Percentiles rank a stretch among this genome's conserved stretches.
phyloP scores from a whole-genome alignment of 2,797 vertebrate genomes.

The Sebastes taczanowskii region DNA sequence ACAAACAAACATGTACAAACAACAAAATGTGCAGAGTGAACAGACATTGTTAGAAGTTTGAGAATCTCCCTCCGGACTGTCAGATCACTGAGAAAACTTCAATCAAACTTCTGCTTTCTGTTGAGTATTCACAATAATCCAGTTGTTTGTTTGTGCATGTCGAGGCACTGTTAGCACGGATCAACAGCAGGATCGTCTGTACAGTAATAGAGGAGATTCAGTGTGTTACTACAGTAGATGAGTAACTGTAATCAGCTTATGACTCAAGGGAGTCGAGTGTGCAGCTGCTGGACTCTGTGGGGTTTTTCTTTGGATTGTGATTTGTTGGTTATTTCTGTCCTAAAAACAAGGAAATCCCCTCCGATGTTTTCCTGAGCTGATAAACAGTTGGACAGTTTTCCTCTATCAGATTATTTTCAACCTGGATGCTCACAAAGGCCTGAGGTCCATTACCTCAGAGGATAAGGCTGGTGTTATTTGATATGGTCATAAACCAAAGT shows the following conservation, averaged over 20 bases:
- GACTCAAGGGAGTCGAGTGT: neutral
- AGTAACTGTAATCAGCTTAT: conserved; percentile 39
- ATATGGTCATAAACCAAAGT: neutral
- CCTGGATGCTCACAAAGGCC: neutral
- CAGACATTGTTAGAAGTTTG: neutral
- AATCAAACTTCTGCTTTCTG: neutral
- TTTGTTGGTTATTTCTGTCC: neutral
- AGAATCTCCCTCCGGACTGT: neutral
- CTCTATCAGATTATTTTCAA: neutral
- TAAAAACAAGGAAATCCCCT: conserved; percentile 11
- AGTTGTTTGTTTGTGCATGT: neutral
- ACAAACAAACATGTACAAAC: too few relatives aligned
- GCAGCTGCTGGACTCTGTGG: neutral
- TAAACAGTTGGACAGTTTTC: neutral
- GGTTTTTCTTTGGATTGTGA: neutral
- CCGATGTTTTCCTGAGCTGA: neutral
- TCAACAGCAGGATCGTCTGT: neutral
- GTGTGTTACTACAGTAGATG: neutral
- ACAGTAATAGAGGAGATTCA: neutral
- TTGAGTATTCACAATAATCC: neutral
- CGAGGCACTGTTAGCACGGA: neutral
- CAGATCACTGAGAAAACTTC: neutral
- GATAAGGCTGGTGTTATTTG: neutral
- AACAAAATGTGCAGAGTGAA: neutral
- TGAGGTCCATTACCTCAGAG: neutral